A percentile compares a stretch with the other conserved stretches of the same genome.
These are phyloP conservation scores for Aquatica leii DNA, from an alignment of 2,888 invertebrate genomes.

Conservation along the genomic window DNA sequence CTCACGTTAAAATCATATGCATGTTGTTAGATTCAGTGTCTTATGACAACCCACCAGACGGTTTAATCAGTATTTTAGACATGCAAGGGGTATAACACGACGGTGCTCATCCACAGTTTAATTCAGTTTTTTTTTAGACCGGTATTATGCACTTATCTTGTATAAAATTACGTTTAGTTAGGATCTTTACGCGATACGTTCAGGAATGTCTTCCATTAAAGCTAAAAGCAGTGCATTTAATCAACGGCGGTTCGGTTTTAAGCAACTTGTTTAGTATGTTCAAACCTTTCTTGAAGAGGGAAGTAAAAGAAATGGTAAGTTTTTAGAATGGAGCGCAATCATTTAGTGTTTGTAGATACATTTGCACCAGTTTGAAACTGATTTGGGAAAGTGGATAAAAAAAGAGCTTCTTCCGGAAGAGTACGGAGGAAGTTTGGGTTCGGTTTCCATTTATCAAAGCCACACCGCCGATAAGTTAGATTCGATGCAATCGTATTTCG, in stretches of 20 bases:
- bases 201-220: slow-evolving; percentile 75
- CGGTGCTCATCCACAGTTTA: slow-evolving; percentile 45
- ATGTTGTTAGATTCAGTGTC: slow-evolving; percentile 62
- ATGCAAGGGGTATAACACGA: slow-evolving; percentile 66
- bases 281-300: slow-evolving; percentile 66
- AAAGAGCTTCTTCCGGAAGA: slow-evolving; percentile 68
- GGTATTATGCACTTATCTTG: slow-evolving; percentile 47
- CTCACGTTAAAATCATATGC: slow-evolving; percentile 65
- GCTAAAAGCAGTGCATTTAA: slow-evolving; percentile 71
- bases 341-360: slow-evolving; percentile 62
- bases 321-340: neutral
- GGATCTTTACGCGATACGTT: slow-evolving; percentile 71
- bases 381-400: no score
- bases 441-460: slow-evolving; percentile 34
- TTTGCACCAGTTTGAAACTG: slow-evolving; percentile 66
- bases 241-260: slow-evolving; percentile 65
- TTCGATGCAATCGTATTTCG: slow-evolving; percentile 41
- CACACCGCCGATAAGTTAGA: slow-evolving; percentile 47
- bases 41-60: slow-evolving; percentile 65
- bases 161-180: slow-evolving; percentile 56
- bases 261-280: slow-evolving; percentile 61
- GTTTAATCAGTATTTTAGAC: slow-evolving; percentile 73
- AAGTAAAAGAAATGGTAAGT: slow-evolving; percentile 19
- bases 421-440: slow-evolving; percentile 68
- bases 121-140: slow-evolving; percentile 5